phyloP scores from a whole-genome alignment of 2,797 vertebrate species.

The Pipistrellus kuhlii region DNA sequence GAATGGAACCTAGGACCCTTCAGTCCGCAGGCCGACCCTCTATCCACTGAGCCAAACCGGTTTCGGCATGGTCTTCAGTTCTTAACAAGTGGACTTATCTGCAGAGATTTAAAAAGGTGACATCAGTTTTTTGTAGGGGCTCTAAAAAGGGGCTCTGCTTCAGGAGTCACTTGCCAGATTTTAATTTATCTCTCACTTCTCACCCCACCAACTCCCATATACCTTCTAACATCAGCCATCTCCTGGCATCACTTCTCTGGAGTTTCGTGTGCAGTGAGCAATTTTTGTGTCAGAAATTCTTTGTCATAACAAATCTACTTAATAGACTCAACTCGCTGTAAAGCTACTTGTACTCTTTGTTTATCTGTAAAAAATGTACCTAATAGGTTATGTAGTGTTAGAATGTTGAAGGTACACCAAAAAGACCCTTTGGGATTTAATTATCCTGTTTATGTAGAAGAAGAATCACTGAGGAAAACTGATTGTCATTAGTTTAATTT shows the following conservation, averaged over 20 bases:
- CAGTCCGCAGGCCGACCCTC: no score
- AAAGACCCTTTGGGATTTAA: conserved; percentile 49
- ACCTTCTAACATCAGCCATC: conserved; percentile 42
- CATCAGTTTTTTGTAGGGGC: conserved; percentile 46
- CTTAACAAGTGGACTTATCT: conserved; percentile 61
- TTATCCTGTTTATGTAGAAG: conserved; percentile 60
- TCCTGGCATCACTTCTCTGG: conserved; percentile 55
- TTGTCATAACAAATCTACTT: conserved; percentile 53
- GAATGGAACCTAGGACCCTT: no score
- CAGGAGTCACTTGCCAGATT: conserved; percentile 55
- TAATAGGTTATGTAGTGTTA: neutral
- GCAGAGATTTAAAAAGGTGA: conserved; percentile 45
- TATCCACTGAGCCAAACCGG: no score
- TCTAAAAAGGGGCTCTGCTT: conserved; percentile 69
- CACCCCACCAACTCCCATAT: conserved; percentile 24
- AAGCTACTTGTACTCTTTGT: neutral
- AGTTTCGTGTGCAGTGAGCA: conserved; percentile 63
- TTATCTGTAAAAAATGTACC: neutral
- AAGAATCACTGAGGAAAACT: conserved; percentile 45
- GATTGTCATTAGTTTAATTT: conserved; percentile 65
- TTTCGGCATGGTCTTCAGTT: conserved; percentile 56
- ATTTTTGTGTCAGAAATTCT: conserved; percentile 63
- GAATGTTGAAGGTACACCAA: conserved; percentile 66
- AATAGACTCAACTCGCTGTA: conserved; percentile 36
- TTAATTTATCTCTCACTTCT: conserved; percentile 32